phyloP scores from a whole-genome alignment of 2,888 invertebrate genomes.

The Drosophila flavopinicola region DNA sequence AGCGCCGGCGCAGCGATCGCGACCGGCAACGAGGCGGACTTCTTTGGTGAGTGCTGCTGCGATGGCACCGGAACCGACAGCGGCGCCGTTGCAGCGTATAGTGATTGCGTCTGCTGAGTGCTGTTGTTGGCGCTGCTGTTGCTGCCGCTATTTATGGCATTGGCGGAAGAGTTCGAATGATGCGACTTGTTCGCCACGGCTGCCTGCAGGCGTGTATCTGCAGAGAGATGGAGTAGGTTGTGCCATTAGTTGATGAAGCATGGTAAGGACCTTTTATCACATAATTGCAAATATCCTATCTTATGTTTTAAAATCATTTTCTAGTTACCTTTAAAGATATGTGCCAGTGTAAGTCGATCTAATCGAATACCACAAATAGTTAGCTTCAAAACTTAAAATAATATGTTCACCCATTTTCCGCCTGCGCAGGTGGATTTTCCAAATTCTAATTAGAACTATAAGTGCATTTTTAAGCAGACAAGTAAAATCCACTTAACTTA shows the following conservation, averaged over 20 bases:
- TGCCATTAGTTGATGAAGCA: conserved; percentile 1
- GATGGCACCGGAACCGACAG: conserved; percentile 53
- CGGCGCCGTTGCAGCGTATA: conserved; percentile 50
- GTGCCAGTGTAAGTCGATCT: no score
- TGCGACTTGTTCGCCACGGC: conserved; percentile 66
- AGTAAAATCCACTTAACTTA: no score
- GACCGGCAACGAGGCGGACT: conserved; percentile 82
- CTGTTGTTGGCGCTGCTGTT: conserved; percentile 30
- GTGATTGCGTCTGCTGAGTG: conserved; percentile 31
- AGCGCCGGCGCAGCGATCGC: conserved; percentile 69
- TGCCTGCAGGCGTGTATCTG: conserved; percentile 65
- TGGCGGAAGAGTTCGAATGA: conserved; percentile 76
- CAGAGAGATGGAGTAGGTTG: background rate
- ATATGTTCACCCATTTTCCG: no score
- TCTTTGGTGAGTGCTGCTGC: conserved; percentile 82
- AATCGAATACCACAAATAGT: no score
- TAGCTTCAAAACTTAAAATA: no score
- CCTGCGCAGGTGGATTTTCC: no score
- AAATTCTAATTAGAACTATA: no score
- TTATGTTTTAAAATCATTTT: no score
- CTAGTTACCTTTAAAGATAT: no score
- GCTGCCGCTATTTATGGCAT: conserved; percentile 70
- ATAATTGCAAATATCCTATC: no score
- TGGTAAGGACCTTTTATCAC: no score
- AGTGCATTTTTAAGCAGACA: no score